A percentile compares a stretch with the other conserved stretches of the same genome.
phyloP scores from a whole-genome alignment of 2,113 vertebrate species.

The Leucosticte australis region DNA sequence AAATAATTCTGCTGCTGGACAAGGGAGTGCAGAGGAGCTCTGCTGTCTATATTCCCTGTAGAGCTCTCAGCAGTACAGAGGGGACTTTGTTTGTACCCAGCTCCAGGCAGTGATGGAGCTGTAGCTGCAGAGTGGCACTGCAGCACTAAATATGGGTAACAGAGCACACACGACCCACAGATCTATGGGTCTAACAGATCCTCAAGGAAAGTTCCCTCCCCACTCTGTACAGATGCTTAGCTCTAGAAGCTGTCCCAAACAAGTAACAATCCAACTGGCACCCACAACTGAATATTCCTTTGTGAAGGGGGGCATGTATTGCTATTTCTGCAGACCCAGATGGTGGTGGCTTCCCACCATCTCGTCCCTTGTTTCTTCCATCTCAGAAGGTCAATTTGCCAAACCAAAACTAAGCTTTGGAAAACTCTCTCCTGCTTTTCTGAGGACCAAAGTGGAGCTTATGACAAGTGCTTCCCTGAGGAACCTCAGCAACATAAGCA shows the following conservation, averaged over 20 bases:
- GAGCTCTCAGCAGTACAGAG: not conserved
- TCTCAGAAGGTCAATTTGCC: not conserved
- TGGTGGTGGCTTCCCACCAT: not conserved
- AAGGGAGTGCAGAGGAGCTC: not conserved
- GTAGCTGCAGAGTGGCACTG: not conserved
- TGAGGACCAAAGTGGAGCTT: not conserved
- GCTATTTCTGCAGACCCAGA: not conserved
- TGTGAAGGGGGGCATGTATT: not conserved
- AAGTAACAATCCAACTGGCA: not conserved
- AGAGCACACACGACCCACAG: not conserved
- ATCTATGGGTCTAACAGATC: not conserved
- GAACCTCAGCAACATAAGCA: not conserved
- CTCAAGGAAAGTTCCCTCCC: not conserved
- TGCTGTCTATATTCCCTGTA: not conserved
- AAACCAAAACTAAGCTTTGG: not conserved
- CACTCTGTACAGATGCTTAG: not conserved
- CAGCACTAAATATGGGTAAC: not conserved
- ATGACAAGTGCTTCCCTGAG: not conserved
- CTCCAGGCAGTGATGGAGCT: not conserved
- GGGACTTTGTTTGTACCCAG: not conserved
- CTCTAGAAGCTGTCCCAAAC: not conserved
- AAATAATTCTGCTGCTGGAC: conserved; percentile 5
- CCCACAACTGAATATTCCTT: not conserved
- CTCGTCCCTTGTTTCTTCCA: not conserved
- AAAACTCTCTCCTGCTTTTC: not conserved